These are phyloP conservation scores for Coremacera marginata DNA, from an alignment of 2,888 invertebrate species.

Conservation along the genomic window DNA sequence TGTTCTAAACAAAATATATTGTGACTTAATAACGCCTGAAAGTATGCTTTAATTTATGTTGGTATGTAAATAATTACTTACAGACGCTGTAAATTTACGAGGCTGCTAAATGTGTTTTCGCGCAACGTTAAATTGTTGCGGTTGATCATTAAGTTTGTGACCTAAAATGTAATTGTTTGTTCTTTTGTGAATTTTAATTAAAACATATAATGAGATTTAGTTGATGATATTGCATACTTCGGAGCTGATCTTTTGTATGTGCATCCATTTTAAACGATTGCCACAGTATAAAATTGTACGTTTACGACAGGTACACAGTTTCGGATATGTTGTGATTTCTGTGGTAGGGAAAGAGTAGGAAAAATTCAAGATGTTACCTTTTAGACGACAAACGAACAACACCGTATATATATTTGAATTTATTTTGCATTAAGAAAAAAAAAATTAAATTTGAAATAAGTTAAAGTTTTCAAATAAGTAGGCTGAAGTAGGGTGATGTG, in stretches of 20 bases:
- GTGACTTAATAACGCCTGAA: conserved; percentile 45
- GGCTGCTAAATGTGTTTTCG: conserved; percentile 56
- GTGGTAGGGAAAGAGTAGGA: not conserved
- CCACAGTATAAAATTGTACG: conserved; percentile 60
- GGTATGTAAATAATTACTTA: conserved; percentile 50
- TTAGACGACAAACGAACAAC: too few relatives aligned
- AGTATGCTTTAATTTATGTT: not conserved
- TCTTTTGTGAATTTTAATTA: not conserved
- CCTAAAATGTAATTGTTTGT: conserved; percentile 47
- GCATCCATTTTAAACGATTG: conserved; percentile 54
- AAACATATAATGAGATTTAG: not conserved
- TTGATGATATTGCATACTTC: conserved; percentile 54
- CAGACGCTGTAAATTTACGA: conserved; percentile 58
- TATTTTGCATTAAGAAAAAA: too few relatives aligned
- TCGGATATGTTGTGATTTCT: conserved; percentile 68
- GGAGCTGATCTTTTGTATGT: conserved; percentile 56
- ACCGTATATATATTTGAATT: too few relatives aligned
- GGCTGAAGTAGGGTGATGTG: too few relatives aligned
- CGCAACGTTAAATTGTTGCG: conserved; percentile 62
- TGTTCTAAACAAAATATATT: conserved; percentile 59
- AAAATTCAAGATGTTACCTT: too few relatives aligned
- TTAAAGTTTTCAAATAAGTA: too few relatives aligned
- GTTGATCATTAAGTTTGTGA: conserved; percentile 62
- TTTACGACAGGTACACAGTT: conserved; percentile 59
- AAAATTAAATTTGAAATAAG: too few relatives aligned